phyloP scores from a whole-genome alignment of 1,140 invertebrate genomes.

The Conus ventricosus region DNA sequence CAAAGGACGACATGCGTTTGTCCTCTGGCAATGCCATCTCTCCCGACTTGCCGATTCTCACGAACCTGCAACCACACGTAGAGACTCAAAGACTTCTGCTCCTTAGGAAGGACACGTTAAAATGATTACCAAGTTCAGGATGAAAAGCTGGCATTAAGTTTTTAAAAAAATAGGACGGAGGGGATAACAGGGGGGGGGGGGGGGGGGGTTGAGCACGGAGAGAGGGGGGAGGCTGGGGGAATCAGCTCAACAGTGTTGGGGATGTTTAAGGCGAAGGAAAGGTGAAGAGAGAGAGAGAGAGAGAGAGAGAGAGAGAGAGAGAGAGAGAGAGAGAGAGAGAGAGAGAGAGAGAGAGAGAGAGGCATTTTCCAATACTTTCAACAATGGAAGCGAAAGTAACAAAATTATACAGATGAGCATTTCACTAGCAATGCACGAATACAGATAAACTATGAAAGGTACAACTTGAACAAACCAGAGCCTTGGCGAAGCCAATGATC shows the following conservation, averaged over 20 bases:
- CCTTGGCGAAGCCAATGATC: no score
- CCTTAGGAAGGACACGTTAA: background rate
- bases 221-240: background rate
- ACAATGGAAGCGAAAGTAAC: no score
- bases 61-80: constrained; percentile 38
- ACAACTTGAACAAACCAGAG: no score
- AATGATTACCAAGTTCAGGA: background rate
- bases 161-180: background rate
- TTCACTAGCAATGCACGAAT: no score
- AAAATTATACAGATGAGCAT: no score
- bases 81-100: background rate
- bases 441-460: no score
- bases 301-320: constrained; percentile 6
- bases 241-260: background rate
- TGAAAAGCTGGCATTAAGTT: no score
- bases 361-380: no score
- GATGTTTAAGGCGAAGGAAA: background rate
- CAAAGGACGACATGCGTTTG: constrained; percentile 27
- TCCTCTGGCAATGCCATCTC: background rate
- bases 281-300: background rate
- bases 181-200: background rate
- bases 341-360: no score
- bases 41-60: constrained; percentile 43
- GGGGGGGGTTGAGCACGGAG: background rate
- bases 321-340: background rate